These are phyloP conservation scores for Herpailurus yagouaroundi DNA, from an alignment of 2,113 vertebrate species.

Conservation along the genomic window DNA sequence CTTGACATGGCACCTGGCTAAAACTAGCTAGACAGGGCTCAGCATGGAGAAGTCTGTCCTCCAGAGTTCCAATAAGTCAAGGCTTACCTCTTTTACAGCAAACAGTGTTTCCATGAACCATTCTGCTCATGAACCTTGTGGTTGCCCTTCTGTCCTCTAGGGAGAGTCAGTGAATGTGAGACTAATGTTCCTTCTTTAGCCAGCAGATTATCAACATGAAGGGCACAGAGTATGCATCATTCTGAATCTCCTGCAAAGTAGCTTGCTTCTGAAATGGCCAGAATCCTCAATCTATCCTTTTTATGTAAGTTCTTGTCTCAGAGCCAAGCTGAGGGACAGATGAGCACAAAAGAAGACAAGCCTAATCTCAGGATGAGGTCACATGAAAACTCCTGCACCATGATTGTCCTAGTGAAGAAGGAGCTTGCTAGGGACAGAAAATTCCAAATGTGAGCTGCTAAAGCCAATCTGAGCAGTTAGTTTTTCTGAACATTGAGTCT, in stretches of 20 bases:
- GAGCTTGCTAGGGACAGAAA: neutral
- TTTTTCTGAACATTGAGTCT: neutral
- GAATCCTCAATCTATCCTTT: neutral
- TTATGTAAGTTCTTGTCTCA: neutral
- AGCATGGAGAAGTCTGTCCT: neutral
- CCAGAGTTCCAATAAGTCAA: neutral
- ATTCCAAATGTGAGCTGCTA: neutral
- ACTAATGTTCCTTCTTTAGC: neutral
- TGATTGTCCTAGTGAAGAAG: neutral
- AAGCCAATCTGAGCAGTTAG: neutral
- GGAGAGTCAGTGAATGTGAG: neutral
- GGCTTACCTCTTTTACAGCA: neutral
- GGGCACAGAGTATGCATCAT: neutral
- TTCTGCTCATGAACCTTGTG: neutral
- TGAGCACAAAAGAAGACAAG: neutral
- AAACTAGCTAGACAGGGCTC: neutral
- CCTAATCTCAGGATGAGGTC: neutral
- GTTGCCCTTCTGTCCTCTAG: neutral
- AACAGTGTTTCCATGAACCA: neutral
- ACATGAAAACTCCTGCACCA: neutral
- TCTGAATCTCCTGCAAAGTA: neutral
- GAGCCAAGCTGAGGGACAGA: neutral
- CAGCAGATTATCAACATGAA: neutral
- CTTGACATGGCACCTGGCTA: neutral
- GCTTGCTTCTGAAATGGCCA: neutral